phyloP scores from a whole-genome alignment of 1,140 invertebrate genomes.

The Patella vulgata region DNA sequence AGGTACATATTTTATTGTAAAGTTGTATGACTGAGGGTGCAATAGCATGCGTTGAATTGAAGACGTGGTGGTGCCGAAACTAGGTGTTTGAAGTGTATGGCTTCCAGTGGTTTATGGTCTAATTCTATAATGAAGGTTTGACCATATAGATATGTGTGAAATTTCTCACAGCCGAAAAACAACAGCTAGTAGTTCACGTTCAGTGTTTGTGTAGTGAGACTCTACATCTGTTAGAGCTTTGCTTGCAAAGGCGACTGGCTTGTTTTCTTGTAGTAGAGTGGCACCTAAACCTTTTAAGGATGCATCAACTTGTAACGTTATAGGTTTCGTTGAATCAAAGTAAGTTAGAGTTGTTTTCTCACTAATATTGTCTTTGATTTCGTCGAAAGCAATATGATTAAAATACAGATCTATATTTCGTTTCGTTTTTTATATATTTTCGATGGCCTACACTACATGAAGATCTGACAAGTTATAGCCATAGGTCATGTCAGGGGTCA shows the following conservation, averaged over 20 bases:
- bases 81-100: constrained; percentile 31
- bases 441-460: no score
- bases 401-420: no score
- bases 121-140: constrained; percentile 25
- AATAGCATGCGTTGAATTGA: constrained; percentile 48
- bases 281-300: constrained; percentile 7
- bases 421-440: no score
- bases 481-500: no score
- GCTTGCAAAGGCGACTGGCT: constrained; percentile 62
- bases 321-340: background rate
- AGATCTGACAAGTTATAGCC: no score
- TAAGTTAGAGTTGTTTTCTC: constrained; percentile 11
- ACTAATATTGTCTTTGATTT: constrained; percentile 35
- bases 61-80: constrained; percentile 26
- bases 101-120: constrained; percentile 35
- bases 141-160: constrained; percentile 64
- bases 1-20: constrained; percentile 60
- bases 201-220: constrained; percentile 64
- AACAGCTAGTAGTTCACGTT: constrained; percentile 66
- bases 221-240: constrained; percentile 56
- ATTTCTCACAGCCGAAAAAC: constrained; percentile 58
- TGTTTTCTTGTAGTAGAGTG: constrained; percentile 28
- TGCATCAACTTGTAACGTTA: constrained; percentile 4
- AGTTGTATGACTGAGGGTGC: constrained; percentile 63
- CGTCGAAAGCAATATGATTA: constrained; percentile 18